Evolutionary conservation across 2,113 vertebrate genomes (phyloP), one percentile per base, ranked within the genome.

Genomic region (Merops nubicus): DNA sequence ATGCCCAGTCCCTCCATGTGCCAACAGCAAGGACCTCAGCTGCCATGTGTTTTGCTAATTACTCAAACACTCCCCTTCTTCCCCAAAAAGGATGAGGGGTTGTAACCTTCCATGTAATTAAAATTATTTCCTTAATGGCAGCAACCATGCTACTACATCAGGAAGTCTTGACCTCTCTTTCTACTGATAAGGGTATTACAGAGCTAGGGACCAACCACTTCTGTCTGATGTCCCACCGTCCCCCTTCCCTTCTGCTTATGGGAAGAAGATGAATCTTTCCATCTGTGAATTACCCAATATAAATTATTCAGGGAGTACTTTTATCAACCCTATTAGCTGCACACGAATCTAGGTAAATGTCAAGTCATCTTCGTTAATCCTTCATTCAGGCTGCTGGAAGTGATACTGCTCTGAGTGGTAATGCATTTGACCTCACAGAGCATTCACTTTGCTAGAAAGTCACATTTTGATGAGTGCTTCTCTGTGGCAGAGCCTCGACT

Each of bases 311-410:
- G 95, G 21, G 48, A 89, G 74, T 79, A 89, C 92, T 97, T 97
- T 96, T 93, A 95, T 97, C 96, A 97, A 84, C 79, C 92, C 93
- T 95, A 96, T 97, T 97, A 97, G 91, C 68, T 72, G 88, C 89
- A 88, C 87, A 97, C 22, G 57, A 91, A 95, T 92, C 82, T 84
- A 97, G 96, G 94, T 97, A 97, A 97, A 97, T 97, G 97, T 96
- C 97, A 97, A 96, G 87, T 62, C 92, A 80, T 96, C 93, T 95
- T 94, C 26, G 21, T 76, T 96, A 96, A 94, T 97, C 93, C 94
- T 78, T 88, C 93, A 87, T 93, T 85, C 91, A 56, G 93, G 80
- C 85, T 59, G 36, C 47, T 93, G 91, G 60, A 92, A 96, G 82
- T 64, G 63, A 94, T 93, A 84, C 63, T 77, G 79, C 40, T 1